Evolutionary conservation across 2,797 vertebrate genomes (phyloP).

Genomic region (Catostomus latipinnis): DNA sequence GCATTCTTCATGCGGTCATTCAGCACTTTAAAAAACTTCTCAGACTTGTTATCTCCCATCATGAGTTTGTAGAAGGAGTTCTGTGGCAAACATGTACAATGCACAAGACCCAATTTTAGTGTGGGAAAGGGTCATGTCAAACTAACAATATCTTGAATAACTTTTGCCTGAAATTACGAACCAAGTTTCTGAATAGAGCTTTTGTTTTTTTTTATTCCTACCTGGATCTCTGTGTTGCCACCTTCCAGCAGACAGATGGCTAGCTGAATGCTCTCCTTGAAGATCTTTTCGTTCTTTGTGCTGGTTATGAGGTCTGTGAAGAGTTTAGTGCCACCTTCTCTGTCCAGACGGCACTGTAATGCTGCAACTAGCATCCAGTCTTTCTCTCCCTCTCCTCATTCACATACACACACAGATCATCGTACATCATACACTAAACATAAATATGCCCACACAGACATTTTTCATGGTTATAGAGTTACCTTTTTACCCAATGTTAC

Average conservation of each 20-base stretch:
- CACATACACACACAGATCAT: constrained; percentile 13
- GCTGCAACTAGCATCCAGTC: constrained; percentile 88
- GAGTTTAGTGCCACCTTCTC: constrained; percentile 92
- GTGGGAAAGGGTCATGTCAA: background rate
- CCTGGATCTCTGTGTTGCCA: constrained; percentile 98
- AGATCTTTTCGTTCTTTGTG: constrained; percentile 96
- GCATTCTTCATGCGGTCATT: constrained; percentile 94
- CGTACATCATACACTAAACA: background rate
- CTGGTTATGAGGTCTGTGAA: constrained; percentile 97
- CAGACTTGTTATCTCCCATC: constrained; percentile 94
- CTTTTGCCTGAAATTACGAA: background rate
- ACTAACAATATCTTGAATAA: background rate
- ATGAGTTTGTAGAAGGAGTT: constrained; percentile 98
- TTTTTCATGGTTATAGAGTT: background rate
- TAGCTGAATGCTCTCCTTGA: constrained; percentile 94
- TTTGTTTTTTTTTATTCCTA: constrained; percentile 50
- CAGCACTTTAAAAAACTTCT: constrained; percentile 97
- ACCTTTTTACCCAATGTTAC: background rate
- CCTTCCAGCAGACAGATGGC: constrained; percentile 96
- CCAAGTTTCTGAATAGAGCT: background rate
- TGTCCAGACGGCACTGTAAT: constrained; percentile 92
- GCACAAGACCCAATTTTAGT: background rate
- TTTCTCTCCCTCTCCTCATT: constrained; percentile 84
- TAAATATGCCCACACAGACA: background rate
- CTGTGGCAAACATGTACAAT: constrained; percentile 66